Evolutionary conservation across 1,140 invertebrate genomes (phyloP).

Genomic region (Nixonia krombeini): DNA sequence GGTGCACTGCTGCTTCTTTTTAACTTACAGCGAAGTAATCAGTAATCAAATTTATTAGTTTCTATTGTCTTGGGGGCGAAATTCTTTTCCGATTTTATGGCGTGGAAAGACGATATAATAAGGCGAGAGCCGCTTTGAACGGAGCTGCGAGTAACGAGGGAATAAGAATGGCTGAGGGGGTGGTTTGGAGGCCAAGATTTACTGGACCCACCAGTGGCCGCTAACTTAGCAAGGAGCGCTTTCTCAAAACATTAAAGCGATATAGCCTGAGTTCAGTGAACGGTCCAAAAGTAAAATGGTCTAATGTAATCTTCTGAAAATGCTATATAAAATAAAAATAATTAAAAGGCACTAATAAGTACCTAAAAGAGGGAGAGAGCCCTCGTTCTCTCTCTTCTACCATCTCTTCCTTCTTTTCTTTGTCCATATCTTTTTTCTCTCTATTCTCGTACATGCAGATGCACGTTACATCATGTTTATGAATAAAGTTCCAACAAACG

Average conservation of each 20-base stretch:
- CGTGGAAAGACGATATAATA: constrained; percentile 73
- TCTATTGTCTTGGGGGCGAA: constrained; percentile 71
- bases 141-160: constrained; percentile 71
- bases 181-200: constrained; percentile 64
- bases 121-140: constrained; percentile 67
- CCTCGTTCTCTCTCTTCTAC: too few species aligned
- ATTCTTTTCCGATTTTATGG: constrained; percentile 73
- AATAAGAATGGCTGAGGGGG: constrained; percentile 67
- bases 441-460: too few species aligned
- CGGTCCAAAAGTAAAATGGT: constrained; percentile 14
- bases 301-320: constrained; percentile 2
- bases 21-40: constrained; percentile 61
- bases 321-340: not conserved
- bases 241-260: constrained; percentile 67
- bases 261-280: constrained; percentile 55
- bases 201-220: constrained; percentile 66
- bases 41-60: constrained; percentile 74
- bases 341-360: too few species aligned
- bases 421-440: too few species aligned
- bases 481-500: constrained; percentile 51
- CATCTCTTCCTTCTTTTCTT: too few species aligned
- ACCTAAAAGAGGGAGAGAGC: too few species aligned
- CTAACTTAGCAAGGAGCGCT: constrained; percentile 60
- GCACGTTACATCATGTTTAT: constrained; percentile 46
- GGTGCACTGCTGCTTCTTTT: constrained; percentile 37